These are phyloP conservation scores for Crocidura indochinensis DNA, from an alignment of 2,797 vertebrate species.

Conservation along the genomic window DNA sequence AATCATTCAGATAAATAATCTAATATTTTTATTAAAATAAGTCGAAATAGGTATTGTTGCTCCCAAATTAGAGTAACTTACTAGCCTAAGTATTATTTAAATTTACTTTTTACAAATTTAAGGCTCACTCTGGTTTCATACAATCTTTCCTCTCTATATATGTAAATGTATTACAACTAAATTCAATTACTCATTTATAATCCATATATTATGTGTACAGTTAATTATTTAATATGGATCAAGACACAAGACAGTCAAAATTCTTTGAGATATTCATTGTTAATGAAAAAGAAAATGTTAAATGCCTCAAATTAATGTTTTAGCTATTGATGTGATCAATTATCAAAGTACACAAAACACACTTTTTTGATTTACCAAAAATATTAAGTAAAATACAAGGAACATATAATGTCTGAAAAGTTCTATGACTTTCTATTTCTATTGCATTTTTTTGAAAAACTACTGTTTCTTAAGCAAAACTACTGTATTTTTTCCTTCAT, in stretches of 20 bases:
- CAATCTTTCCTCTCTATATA: not conserved
- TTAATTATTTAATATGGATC: not conserved
- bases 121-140: not conserved
- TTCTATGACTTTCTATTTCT: not conserved
- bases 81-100: not conserved
- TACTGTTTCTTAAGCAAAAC: not conserved
- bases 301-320: constrained; percentile 12
- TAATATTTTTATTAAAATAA: not conserved
- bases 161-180: not conserved
- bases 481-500: not conserved
- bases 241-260: not conserved
- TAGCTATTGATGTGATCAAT: not conserved
- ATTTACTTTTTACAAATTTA: not conserved
- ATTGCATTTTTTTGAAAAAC: not conserved
- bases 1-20: constrained; percentile 5
- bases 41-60: not conserved
- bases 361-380: not conserved
- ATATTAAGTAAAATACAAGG: not conserved
- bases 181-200: not conserved
- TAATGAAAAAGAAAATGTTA: not conserved
- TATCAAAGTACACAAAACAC: not conserved
- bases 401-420: not conserved
- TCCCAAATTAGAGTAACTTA: not conserved
- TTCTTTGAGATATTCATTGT: not conserved
- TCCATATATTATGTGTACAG: not conserved